These are phyloP conservation scores for Macropus fuliginosus DNA, from an alignment of 2,797 vertebrate genomes.

Conservation along the genomic window DNA sequence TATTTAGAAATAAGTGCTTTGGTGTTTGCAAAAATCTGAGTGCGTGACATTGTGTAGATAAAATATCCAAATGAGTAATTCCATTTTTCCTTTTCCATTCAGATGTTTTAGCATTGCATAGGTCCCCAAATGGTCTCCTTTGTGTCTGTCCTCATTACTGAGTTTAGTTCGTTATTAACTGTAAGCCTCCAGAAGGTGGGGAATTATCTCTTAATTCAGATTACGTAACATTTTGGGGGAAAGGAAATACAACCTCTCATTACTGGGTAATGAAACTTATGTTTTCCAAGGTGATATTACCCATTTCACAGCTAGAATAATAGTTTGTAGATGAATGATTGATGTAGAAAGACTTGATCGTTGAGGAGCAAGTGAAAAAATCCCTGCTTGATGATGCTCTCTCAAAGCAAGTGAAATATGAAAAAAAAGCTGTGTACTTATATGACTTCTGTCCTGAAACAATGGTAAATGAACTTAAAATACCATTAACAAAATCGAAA, in stretches of 20 bases:
- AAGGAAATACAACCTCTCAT: neutral
- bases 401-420: conserved; percentile 75
- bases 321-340: conserved; percentile 53
- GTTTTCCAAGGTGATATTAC: neutral
- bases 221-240: neutral
- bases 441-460: conserved; percentile 76
- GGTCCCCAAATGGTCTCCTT: neutral
- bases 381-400: conserved; percentile 74
- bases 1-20: conserved; percentile 3
- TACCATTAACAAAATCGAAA: conserved; percentile 68
- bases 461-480: conserved; percentile 57
- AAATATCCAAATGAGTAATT: neutral
- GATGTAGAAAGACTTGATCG: conserved; percentile 44
- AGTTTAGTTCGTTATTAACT: neutral
- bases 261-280: neutral
- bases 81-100: neutral
- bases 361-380: conserved; percentile 76
- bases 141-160: neutral
- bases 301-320: neutral
- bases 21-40: conserved; percentile 9
- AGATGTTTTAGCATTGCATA: conserved; percentile 13
- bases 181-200: neutral
- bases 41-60: neutral
- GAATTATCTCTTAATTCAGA: neutral
- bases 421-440: conserved; percentile 58